Evolutionary conservation across 1,140 invertebrate genomes (phyloP), one percentile per base, ranked within the genome.

Genomic region (Euborellia annulipes): DNA sequence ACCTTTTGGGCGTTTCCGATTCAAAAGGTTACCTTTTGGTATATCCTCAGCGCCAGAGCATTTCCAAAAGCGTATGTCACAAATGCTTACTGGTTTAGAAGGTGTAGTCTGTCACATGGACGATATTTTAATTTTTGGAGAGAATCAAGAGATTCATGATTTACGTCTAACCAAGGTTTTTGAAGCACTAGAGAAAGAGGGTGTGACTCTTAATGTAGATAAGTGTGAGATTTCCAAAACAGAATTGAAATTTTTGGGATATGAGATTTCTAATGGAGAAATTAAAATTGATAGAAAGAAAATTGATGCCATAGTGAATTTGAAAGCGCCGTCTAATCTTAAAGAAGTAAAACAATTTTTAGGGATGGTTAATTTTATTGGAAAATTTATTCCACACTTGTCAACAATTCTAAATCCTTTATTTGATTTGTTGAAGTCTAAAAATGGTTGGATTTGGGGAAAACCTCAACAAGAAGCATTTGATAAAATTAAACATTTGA

Each of bases 371-470:
- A 42, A 40, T 14, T 42, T 19, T n/a, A 21, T 42, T 17, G 17
- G 3, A 20, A 42, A 42, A 21, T 42, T 42, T 52, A 57, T 68
- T 16, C 54, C 46, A 45, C 55, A 53, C 41, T 52, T 58, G 50
- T 61, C 61, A n/a, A 45, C 56, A 50, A 43, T 59, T 14, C 50
- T 63, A 38, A 43, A 51, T 49, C 62, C 60, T 14, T 48, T 71
- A 23, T 59, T n/a, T n/a, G n/a, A n/a, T n/a, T n/a, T n/a, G n/a
- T 34, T 34, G n/a, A 34, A n/a, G n/a, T n/a, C 11, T 11, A n/a
- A 34, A 11, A 34, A 34, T 34, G 3, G 16, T 14, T 38, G 16
- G 8, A 18, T 38, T 17, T 38, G 36, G 36, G 36, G 36, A 13
- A 14, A 4, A 13, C 36, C 3, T 17, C 36, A 38, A 38, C 14